Base-by-base conservation (phyloP, 2,797 vertebrate genomes). In the Enteromius unitaeniatus region DNA sequence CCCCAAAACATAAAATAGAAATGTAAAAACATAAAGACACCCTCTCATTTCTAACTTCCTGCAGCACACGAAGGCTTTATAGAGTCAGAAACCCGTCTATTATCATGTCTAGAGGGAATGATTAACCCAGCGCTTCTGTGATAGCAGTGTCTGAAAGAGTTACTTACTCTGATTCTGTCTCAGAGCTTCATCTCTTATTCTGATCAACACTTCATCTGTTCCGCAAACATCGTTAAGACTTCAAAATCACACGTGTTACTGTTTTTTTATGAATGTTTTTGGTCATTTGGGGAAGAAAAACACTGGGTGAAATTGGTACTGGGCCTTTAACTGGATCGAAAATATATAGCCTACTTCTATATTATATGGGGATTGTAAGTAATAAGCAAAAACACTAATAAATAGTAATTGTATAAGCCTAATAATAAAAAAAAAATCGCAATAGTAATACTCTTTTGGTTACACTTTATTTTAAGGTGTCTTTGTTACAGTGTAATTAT, bases 121-220 rank as follows among this genome's bases (percentile, higher is more conserved):
- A 83, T 83, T 83, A 76, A 83, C 81, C 81, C 1, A 34, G 80
- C 42, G 19, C 49, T 4, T 42, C 14, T 13, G 42, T 19, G 70
- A 73, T 58, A 72, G 55, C 31, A 3, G 17, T n/a, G 14, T 13
- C 40, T 69, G 15, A 26, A 79, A 40, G 49, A 69, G 49, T n/a
- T 34, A 15, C 51, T 79, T 2, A 13, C 51, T 72, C 55, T 10
- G 42, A 58, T n/a, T 15, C 60, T 28, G 26, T 64, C 60, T 7
- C 23, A 28, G n/a, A 34, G 34, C 15, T 26, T 58, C 68, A 60
- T 81, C 37, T 51, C 31, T 47, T 11, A 53, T 19, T 60, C 3
- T 21, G 40, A 79, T n/a, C 0, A 6, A 11, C 42, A 9, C 42
- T 47, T 9, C 3, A 9, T 72, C 23, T 28, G 14, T 5, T 72